phyloP scores from a whole-genome alignment of 2,888 invertebrate species.

The Gortyna flavago region DNA sequence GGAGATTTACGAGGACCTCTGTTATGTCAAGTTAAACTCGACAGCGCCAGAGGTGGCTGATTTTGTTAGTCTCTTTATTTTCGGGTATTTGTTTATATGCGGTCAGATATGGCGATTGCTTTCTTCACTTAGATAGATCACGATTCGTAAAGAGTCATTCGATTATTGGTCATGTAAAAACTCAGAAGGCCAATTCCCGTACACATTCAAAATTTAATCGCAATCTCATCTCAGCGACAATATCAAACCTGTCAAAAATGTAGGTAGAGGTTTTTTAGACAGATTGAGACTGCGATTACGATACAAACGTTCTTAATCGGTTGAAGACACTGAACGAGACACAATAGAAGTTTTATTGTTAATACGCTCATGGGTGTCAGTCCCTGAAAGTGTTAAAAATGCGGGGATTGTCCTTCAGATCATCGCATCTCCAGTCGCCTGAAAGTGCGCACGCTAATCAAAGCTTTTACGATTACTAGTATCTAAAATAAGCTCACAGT shows the following conservation, averaged over 20 bases:
- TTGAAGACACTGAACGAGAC: background rate
- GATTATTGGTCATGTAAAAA: background rate
- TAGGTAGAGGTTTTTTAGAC: background rate
- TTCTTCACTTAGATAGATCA: background rate
- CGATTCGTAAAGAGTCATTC: background rate
- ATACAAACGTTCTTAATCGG: background rate
- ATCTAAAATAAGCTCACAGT: background rate
- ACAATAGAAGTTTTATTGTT: background rate
- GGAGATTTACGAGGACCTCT: slow-evolving; percentile 96
- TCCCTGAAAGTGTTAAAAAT: background rate
- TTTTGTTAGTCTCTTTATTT: slow-evolving; percentile 55
- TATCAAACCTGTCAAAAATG: background rate
- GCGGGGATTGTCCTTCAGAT: background rate
- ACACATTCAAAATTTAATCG: background rate
- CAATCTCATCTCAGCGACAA: background rate
- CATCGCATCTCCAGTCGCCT: background rate
- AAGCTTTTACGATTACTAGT: background rate
- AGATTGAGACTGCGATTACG: background rate
- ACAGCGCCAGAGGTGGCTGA: slow-evolving; percentile 91
- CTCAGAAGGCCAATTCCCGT: background rate
- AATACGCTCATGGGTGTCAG: background rate
- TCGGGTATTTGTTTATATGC: slow-evolving; percentile 37
- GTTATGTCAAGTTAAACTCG: slow-evolving; percentile 95
- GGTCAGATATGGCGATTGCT: slow-evolving; percentile 39
- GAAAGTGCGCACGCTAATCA: background rate